Evolutionary conservation across 1,140 invertebrate genomes (phyloP).

Genomic region (Drosophila ironensis): DNA sequence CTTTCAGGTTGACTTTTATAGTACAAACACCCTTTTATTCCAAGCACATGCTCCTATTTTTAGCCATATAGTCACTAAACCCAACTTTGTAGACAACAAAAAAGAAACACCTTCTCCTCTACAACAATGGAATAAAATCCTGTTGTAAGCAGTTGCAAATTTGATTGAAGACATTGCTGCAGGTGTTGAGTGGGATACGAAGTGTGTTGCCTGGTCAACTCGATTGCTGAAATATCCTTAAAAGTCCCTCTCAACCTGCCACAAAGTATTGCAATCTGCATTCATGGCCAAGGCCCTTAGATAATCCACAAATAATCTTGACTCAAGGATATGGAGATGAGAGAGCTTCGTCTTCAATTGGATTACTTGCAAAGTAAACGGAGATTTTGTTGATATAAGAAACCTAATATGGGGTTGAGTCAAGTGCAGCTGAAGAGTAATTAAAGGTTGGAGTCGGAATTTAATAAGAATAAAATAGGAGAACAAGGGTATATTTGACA

Average conservation of each 20-base stretch:
- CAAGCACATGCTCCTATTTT: constrained; percentile 24
- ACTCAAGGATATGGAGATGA: constrained; percentile 4
- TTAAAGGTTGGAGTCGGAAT: no score
- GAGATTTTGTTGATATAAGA: constrained; percentile 16
- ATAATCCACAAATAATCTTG: constrained; percentile 20
- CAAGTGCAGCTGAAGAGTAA: neutral
- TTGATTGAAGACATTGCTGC: constrained; percentile 57
- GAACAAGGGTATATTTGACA: no score
- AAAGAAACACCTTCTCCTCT: constrained; percentile 12
- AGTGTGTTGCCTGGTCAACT: constrained; percentile 17
- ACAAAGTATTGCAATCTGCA: constrained; percentile 29
- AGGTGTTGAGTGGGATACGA: constrained; percentile 27
- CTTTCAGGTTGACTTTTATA: constrained; percentile 78
- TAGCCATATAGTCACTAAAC: constrained; percentile 58
- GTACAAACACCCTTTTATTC: constrained; percentile 72
- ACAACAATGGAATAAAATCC: constrained; percentile 43
- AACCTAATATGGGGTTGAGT: constrained; percentile 10
- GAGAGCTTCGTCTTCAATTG: neutral
- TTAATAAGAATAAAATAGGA: no score
- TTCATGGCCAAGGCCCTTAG: constrained; percentile 11
- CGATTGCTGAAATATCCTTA: neutral
- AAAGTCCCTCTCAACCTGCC: neutral
- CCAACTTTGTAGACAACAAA: constrained; percentile 71
- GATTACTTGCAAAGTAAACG: constrained; percentile 1
- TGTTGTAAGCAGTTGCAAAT: constrained; percentile 46